phyloP scores from a whole-genome alignment of 2,113 vertebrate genomes.

The Myodes glareolus region DNA sequence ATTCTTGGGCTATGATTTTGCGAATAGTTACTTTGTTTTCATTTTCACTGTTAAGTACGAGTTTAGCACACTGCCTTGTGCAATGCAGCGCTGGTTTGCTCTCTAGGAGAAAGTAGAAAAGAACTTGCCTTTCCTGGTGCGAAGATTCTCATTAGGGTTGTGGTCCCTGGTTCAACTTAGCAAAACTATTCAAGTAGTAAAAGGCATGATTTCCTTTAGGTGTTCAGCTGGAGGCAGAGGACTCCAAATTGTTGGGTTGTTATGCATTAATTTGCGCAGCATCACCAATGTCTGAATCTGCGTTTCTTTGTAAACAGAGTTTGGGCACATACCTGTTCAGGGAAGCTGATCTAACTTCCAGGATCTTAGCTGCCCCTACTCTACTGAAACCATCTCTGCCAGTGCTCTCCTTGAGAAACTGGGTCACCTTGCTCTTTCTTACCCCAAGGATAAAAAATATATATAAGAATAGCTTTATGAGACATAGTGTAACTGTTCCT shows the following conservation, averaged over 20 bases:
- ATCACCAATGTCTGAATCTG: neutral
- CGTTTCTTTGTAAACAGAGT: neutral
- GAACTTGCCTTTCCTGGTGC: slow-evolving; percentile 11
- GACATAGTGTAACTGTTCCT: neutral
- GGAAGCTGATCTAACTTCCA: neutral
- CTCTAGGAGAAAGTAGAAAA: slow-evolving; percentile 32
- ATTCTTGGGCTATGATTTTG: slow-evolving; percentile 52
- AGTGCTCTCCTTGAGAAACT: neutral
- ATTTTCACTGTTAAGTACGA: slow-evolving; percentile 20
- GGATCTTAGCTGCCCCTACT: neutral
- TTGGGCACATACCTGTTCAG: neutral
- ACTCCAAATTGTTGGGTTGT: neutral
- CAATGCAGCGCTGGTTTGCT: neutral
- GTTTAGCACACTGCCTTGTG: neutral
- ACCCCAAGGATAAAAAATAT: neutral
- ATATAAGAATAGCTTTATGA: slow-evolving; percentile 20
- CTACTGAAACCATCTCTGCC: neutral
- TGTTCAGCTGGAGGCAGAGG: neutral
- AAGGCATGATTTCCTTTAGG: neutral
- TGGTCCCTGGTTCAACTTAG: slow-evolving; percentile 40
- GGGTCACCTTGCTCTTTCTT: neutral
- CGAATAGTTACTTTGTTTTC: neutral
- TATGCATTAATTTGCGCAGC: slow-evolving; percentile 1
- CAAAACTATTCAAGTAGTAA: slow-evolving; percentile 42
- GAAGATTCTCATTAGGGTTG: neutral